Evolutionary conservation across 2,113 vertebrate genomes (phyloP), one percentile per base, ranked within the genome.

Genomic region (Phyllopteryx taeniolatus): DNA sequence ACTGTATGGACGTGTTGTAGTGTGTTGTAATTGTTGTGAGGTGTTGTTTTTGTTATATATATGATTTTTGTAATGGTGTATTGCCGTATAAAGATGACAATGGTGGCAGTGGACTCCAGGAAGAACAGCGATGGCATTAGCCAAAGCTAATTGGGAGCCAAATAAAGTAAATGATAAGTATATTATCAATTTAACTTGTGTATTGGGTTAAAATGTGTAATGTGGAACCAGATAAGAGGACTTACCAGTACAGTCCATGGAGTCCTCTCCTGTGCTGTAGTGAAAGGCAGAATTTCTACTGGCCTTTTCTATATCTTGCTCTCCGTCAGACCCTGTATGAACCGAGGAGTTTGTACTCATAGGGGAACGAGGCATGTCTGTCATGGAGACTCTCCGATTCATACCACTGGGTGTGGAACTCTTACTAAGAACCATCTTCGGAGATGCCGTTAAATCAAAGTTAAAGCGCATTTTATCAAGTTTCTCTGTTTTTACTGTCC

Each of bases 331-430:
- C 39, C 98, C 98, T 0, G 98, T 99, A 90, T 98, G 98, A 80
- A 98, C 96, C 0, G 97, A 99, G 1, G 97, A 99, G 91, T 96
- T 98, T 20, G 96, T 99, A 74, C 97, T 99, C 95, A 97, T 96
- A 2, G 97, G 97, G 56, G 97, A 99, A 14, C 96, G 93, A 0
- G 98, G 98, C 94, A 98, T 96, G 53, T 99, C 97, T 0, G 94
- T 97, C 89, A 97, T 70, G 0, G 96, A 98, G 75, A 98, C 95
- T 86, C 96, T 90, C 60, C 95, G 93, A 2, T 95, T 94, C 0
- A 95, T 84, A 12, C 93, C 90, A 13, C 94, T 93, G 13, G 94
- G 89, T 71, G 96, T 91, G 89, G 96, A 91, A 4, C 92, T 92
- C 78, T 98, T 99, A 89, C 94, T 91, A 85, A 98, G 93, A 53